Conservation (phyloP, 1,140 invertebrate species). For the Drosophila gunungcola region DNA sequence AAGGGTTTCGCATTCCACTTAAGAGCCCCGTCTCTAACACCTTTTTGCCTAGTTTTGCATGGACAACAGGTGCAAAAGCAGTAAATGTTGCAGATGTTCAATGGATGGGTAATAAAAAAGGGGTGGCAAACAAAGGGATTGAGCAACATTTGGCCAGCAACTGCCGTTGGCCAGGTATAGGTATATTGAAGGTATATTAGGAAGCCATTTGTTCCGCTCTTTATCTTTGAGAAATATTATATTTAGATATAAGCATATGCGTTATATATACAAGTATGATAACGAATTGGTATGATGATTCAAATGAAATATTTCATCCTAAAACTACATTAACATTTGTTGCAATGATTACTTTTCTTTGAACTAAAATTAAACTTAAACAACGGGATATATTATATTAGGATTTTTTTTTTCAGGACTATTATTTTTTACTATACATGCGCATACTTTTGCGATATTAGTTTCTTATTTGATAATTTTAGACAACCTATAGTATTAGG, state of each 20-base stretch:
- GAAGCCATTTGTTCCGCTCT: constrained; percentile 1
- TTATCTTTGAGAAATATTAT: not conserved
- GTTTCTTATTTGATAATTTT: no score
- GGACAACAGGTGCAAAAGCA: constrained; percentile 37
- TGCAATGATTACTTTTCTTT: no score
- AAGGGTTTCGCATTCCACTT: constrained; percentile 59
- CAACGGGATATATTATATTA: no score
- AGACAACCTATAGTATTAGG: no score
- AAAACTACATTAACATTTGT: no score
- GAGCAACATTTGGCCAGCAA: constrained; percentile 29
- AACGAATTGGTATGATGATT: no score
- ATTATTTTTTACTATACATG: not conserved
- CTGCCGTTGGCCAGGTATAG: constrained; percentile 4
- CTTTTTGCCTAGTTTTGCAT: constrained; percentile 41
- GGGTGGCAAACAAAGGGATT: constrained; percentile 27
- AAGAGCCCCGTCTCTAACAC: constrained; percentile 38
- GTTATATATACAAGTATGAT: no score
- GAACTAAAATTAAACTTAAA: no score
- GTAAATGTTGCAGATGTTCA: constrained; percentile 29
- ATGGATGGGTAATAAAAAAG: constrained; percentile 3
- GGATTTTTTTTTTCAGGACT: not conserved
- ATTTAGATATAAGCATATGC: not conserved
- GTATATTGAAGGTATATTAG: not conserved
- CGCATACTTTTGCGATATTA: not conserved
- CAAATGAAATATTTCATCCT: no score